Evolutionary conservation across 2,797 vertebrate genomes (phyloP), one percentile per base, ranked within the genome.

Genomic region (Rousettus madagascariensis): DNA sequence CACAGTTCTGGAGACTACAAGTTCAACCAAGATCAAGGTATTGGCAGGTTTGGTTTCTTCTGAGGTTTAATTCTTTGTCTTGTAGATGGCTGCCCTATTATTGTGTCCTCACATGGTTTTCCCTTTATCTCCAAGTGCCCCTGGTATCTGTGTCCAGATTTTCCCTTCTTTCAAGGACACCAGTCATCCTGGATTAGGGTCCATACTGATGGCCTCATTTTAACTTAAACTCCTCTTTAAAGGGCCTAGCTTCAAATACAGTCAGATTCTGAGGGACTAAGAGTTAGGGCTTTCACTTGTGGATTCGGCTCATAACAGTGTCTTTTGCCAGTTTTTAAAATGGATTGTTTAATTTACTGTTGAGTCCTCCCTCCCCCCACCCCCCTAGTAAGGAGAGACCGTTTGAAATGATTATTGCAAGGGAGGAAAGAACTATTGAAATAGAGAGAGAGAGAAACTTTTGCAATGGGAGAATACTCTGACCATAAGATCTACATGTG

Each of bases 301-400:
- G 26, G 59, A 28, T 84, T 68, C 15, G 72, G 12, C n/a, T 19
- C 5, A 13, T 55, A 41, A 28, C 8, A 55, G 13, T 69, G 24
- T 33, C 53, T 77, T 75, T 36, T 71, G n/a, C 55, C 38, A 59
- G 5, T n/a, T 85, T 92, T 28, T 22, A 0, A 61, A 74, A 77
- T 55, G 72, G 12, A 77, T 55, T 63, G 8, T 61, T 87, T 88
- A 85, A 84, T 69, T 92, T 95, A 84, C 24, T 87, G 28, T 80
- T 51, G 41, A 75, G 24, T 49, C 13, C 46, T 8, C 41, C 10
- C 43, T 8, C 46, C 12, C 12, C 12, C 13, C 3, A 12, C 46
- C 13, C 13, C 49, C 30, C 51, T 51, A 33, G 72, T 75, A 51
- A 51, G n/a, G 30, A 51, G 10, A 75, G 30, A 51, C 20, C 11